Evolutionary conservation across 35 echinoderm and acorn worm species (phyloP).

Genomic region (Heliocidaris tuberculata): DNA sequence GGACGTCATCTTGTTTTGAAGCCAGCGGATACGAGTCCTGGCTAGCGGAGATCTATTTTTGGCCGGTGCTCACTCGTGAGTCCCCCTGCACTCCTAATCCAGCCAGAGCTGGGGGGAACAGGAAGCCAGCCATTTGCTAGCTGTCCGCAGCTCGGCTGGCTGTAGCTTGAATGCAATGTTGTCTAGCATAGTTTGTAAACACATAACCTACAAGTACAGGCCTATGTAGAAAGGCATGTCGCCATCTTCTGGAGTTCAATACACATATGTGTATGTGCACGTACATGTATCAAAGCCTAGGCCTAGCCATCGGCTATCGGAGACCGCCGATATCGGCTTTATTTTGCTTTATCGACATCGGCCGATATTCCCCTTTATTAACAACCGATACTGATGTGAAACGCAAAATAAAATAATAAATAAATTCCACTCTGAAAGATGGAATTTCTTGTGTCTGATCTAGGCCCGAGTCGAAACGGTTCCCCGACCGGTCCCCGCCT

Average conservation of each 20-base stretch:
- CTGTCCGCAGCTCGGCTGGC: background rate
- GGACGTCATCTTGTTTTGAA: conserved; percentile 16
- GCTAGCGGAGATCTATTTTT: conserved; percentile 5
- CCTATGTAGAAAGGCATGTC: background rate
- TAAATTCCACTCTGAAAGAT: too few relatives aligned
- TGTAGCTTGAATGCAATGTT: background rate
- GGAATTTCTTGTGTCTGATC: too few relatives aligned
- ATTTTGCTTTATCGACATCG: too few relatives aligned
- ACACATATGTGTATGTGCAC: background rate
- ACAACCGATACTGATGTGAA: too few relatives aligned
- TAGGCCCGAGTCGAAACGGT: too few relatives aligned
- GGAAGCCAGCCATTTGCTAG: background rate
- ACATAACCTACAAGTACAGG: background rate
- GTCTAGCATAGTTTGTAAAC: background rate
- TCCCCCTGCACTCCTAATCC: background rate
- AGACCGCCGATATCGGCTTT: too few relatives aligned
- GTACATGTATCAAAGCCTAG: background rate
- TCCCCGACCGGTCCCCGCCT: too few relatives aligned
- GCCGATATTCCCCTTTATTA: too few relatives aligned
- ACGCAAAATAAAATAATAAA: too few relatives aligned
- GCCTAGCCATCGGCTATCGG: too few relatives aligned
- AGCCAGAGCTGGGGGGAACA: background rate
- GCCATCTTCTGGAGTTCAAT: background rate
- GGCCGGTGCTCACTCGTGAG: background rate
- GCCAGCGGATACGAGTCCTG: background rate